A percentile compares a stretch with the other conserved stretches of the same genome.
Conservation (phyloP, 64 coral and sea anemone species). For the Catalaphyllia jardinei region DNA sequence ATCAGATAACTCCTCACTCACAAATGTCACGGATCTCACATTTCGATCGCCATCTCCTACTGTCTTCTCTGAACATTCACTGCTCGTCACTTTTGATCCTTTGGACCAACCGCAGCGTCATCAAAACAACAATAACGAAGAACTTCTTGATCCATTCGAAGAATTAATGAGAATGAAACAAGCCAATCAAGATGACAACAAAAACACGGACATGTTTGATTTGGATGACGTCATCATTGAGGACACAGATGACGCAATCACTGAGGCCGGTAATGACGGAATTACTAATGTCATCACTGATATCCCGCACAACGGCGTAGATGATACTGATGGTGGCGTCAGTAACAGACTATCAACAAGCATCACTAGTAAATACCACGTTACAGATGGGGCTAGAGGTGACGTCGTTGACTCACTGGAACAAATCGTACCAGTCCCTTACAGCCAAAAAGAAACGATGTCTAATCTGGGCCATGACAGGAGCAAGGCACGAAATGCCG, state of each 20-base stretch:
- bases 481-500: not conserved
- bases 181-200: not conserved
- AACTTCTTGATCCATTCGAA: conserved; percentile 28
- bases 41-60: not conserved
- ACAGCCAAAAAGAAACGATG: not conserved
- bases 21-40: not conserved
- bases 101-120: not conserved
- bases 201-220: not conserved
- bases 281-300: not conserved
- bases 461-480: not conserved
- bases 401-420: not conserved
- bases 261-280: not conserved
- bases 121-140: not conserved
- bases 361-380: not conserved
- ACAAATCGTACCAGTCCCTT: not conserved
- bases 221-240: not conserved
- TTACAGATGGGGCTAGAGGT: not conserved
- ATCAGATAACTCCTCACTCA: not conserved
- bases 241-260: not conserved
- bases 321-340: not conserved
- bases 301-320: no score
- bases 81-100: not conserved
- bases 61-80: not conserved
- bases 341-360: not conserved
- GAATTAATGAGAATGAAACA: conserved; percentile 25